Conservation (phyloP, 2,888 invertebrate genomes). For the Harpagoxenus sublaevis region DNA sequence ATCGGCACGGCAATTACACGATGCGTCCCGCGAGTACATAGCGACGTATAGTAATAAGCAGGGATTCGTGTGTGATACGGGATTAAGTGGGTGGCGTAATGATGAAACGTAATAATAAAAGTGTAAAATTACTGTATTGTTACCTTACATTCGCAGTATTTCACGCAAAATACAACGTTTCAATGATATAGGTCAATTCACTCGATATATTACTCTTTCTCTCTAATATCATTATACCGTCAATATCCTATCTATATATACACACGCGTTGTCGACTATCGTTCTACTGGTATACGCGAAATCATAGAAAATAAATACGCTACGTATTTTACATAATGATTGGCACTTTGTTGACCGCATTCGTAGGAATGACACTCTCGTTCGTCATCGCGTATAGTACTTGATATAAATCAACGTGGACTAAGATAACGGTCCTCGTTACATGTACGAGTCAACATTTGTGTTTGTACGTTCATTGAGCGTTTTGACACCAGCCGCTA, state of each 20-base stretch:
- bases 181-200: conserved; percentile 27
- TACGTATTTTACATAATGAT: conserved; percentile 17
- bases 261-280: conserved; percentile 24
- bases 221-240: neutral
- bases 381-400: neutral
- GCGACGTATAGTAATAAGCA: conserved; percentile 9
- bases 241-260: conserved; percentile 15
- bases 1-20: conserved; percentile 28
- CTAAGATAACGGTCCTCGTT: conserved; percentile 10
- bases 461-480: conserved; percentile 54
- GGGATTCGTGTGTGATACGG: neutral
- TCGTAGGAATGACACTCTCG: conserved; percentile 30
- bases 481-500: conserved; percentile 48
- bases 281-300: neutral
- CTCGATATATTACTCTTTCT: conserved; percentile 18
- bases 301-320: conserved; percentile 17
- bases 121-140: conserved; percentile 61
- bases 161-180: conserved; percentile 65
- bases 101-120: conserved; percentile 43
- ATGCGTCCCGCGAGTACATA: neutral
- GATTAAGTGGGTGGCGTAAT: conserved; percentile 34
- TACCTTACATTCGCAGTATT: conserved; percentile 49
- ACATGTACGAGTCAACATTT: conserved; percentile 2
- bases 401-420: conserved; percentile 12
- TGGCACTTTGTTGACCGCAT: conserved; percentile 21